Conservation (phyloP, 1,140 invertebrate species). For the Radopholus similis region DNA sequence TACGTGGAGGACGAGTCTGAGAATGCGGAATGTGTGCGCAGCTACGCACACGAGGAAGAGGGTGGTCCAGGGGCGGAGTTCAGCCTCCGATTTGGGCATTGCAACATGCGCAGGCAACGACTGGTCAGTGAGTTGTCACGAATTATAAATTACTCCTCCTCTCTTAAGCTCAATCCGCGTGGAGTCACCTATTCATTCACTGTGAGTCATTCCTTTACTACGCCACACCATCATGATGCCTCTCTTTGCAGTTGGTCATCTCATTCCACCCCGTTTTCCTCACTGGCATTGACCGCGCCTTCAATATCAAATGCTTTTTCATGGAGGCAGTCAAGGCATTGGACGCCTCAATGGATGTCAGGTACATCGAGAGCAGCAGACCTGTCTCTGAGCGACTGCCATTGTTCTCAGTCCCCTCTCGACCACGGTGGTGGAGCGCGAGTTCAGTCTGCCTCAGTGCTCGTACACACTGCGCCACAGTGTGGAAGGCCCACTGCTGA, state of each 20-base stretch:
- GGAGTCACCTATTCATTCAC: conserved; percentile 56
- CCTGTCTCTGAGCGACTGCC: neutral
- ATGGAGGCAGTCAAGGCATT: conserved; percentile 54
- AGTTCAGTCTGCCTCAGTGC: conserved; percentile 53
- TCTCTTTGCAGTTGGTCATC: conserved; percentile 46
- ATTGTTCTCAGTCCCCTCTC: conserved; percentile 40
- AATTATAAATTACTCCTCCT: conserved; percentile 3
- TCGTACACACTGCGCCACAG: conserved; percentile 51
- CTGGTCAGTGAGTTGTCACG: conserved; percentile 21
- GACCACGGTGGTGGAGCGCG: conserved; percentile 50
- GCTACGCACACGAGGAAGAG: conserved; percentile 19
- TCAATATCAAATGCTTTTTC: conserved; percentile 58
- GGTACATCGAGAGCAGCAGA: conserved; percentile 18
- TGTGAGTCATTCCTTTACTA: too few relatives aligned
- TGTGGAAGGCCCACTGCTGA: conserved; percentile 40
- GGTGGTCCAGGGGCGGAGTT: neutral
- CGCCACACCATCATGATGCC: too few relatives aligned
- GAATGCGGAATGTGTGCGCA: conserved; percentile 43
- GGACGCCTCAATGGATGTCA: conserved; percentile 52
- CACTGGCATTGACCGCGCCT: conserved; percentile 53
- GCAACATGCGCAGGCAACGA: conserved; percentile 57
- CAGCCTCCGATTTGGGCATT: conserved; percentile 53
- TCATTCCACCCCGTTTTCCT: conserved; percentile 58
- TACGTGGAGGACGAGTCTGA: conserved; percentile 58
- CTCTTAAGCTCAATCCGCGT: conserved; percentile 56